Percentiles rank a stretch among this genome's conserved stretches.
Conservation (phyloP, 2,113 vertebrate species). For the Tragulus kanchil region DNA sequence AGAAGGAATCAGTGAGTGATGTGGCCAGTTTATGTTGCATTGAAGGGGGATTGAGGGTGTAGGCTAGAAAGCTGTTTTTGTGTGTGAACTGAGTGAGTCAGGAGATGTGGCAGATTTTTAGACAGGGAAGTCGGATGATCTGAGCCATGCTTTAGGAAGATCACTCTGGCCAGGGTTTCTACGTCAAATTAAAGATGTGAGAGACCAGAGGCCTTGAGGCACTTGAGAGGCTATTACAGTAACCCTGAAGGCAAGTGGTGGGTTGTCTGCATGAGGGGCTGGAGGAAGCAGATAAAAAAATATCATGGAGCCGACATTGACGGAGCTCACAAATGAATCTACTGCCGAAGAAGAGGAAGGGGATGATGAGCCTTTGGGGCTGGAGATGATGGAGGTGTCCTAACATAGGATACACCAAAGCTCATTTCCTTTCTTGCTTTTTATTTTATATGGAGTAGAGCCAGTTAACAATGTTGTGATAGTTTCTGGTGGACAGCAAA, state of each 20-base stretch:
- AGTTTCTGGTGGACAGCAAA: neutral
- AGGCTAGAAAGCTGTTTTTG: neutral
- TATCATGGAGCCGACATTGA: neutral
- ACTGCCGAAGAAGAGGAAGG: neutral
- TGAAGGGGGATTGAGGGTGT: accelerated
- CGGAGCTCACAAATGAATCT: neutral
- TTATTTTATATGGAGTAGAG: no score
- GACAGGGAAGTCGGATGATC: neutral
- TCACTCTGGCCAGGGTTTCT: neutral
- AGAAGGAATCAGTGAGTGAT: neutral
- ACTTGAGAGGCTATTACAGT: neutral
- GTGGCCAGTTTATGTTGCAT: neutral
- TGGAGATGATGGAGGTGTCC: neutral
- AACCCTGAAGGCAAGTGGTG: neutral
- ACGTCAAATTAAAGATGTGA: neutral
- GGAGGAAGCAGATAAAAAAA: neutral
- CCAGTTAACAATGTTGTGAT: neutral
- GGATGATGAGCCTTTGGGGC: no score
- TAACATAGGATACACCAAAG: neutral
- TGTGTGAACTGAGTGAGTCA: neutral
- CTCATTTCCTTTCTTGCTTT: neutral
- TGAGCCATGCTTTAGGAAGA: neutral
- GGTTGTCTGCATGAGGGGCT: neutral
- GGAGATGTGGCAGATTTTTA: neutral
- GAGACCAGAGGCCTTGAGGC: neutral